Evolutionary conservation across 2,113 vertebrate species (phyloP), one percentile per base, ranked within the genome.

Genomic region (Phycodurus eques): DNA sequence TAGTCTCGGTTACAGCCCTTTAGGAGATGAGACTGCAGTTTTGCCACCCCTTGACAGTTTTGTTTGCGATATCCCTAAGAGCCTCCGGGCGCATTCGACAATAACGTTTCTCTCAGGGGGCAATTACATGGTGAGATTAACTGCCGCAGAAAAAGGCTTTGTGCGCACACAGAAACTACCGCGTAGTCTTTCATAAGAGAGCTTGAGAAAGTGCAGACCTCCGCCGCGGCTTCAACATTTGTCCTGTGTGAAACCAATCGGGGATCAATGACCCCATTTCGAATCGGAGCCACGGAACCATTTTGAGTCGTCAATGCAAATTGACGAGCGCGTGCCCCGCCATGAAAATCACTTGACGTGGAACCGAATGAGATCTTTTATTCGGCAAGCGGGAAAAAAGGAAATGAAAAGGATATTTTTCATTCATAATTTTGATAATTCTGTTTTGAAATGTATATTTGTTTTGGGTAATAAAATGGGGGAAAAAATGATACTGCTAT

Each of bases 1-100:
- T 49, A 74, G 85, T 86, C 84, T 88, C 82, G 39, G 69, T 88
- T 84, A 87, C 87, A 86, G 68, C 15, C 68, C 72, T 70, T 78
- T 49, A 66, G 67, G 68, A 75, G 77, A 82, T 79, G 77, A 80
- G 78, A n/a, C 57, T 76, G 53, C 62, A 20, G 56, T 86, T 82
- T 69, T 47, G 39, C 75, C 85, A n/a, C 71, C 69, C 68, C 65
- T 19, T 77, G 77, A 83, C 83, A 72, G 76, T 87, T 78, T 78
- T 74, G 76, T 77, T 81, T 75, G n/a, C 57, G 49, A 74, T 80
- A 80, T 83, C 79, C 72, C 9, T 72, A 66, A 71, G 67, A 72
- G 75, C 70, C 71, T 61, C 72, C 0, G 70, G 64, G 63, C 14
- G 49, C 74, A 71, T 81, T 68, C 47, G 79, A 70, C 46, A 74